Evolutionary conservation across 1,140 invertebrate species (phyloP), one percentile per base, ranked within the genome.

Genomic region (Drosophila aff.): DNA sequence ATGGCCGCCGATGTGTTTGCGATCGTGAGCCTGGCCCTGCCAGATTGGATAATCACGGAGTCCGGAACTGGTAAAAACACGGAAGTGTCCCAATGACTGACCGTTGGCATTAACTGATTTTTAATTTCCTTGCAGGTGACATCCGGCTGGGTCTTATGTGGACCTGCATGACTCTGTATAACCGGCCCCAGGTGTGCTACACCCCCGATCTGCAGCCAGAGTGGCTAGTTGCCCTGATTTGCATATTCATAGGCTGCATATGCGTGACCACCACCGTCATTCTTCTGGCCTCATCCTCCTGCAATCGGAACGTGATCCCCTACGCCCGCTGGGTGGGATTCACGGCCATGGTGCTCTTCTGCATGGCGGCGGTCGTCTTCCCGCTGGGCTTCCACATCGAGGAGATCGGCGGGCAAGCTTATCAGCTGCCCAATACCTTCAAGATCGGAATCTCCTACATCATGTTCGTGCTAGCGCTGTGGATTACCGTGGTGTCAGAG

Each of bases 371-470:
- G 60, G 98, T 99, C 1, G 98, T 99, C 87, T 99, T 99, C 92
- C 98, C 98, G 16, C 97, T 99, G 95, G 98, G 98, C 28, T 99
- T 99, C 91, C 96, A 98, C 93, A 96, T 98, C 31, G 97, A 98
- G 93, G 97, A 98, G 93, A 99, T 99, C 82, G 98, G 98, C 57
- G 98, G 98, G 4, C 97, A 98, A 92, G 96, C 98, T 2, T 99
- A 98, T 92, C 98, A 99, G 86, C 94, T 99, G 36, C 98, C 98
- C 4, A 98, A 98, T 93, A 98, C 97, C 74, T 97, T 98, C 93
- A 97, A 98, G 95, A 98, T 99, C 81, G 98, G 98, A 82, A 97
- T 98, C 66, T 98, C 98, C 2, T 99, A 99, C 92, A 99, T 99
- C 78, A 95, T 99, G 81, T 99, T 99, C 94, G 97, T 99, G 33